Conservation (phyloP, 35 echinoderm and acorn worm species). For the Eucidaris tribuloides region DNA sequence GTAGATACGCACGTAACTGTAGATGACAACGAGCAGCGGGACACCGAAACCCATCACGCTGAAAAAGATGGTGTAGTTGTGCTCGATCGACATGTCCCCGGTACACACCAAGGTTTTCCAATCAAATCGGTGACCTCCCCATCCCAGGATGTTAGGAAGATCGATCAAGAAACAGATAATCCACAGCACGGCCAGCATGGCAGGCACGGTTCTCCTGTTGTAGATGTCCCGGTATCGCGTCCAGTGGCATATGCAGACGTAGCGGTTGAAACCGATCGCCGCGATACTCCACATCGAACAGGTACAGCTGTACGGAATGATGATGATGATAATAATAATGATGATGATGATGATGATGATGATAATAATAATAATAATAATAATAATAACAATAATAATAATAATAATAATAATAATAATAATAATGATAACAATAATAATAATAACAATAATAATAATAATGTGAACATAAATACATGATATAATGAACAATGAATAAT, state of each 20-base stretch:
- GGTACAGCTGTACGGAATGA: constrained; percentile 54
- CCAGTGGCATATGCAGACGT: constrained; percentile 71
- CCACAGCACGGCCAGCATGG: constrained; percentile 60
- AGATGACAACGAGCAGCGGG: constrained; percentile 46
- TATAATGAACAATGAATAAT: no score
- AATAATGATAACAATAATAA: no score
- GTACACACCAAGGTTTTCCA: constrained; percentile 65
- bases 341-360: no score
- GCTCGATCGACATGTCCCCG: constrained; percentile 43
- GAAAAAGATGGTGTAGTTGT: constrained; percentile 82
- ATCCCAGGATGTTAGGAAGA: constrained; percentile 69
- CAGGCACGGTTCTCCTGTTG: constrained; percentile 41
- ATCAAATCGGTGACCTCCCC: constrained; percentile 73
- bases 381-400: no score
- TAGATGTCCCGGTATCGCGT: constrained; percentile 51
- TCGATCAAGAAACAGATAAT: constrained; percentile 70
- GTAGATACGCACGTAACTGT: constrained; percentile 45
- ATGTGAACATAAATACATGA: no score
- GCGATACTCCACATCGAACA: constrained; percentile 87
- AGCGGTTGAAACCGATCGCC: constrained; percentile 82
- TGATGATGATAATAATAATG: no score
- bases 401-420: no score
- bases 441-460: no score
- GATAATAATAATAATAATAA: no score
- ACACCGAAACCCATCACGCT: constrained; percentile 34